These are phyloP conservation scores for Pempheris klunzingeri DNA, from an alignment of 2,797 vertebrate genomes.

Conservation along the genomic window DNA sequence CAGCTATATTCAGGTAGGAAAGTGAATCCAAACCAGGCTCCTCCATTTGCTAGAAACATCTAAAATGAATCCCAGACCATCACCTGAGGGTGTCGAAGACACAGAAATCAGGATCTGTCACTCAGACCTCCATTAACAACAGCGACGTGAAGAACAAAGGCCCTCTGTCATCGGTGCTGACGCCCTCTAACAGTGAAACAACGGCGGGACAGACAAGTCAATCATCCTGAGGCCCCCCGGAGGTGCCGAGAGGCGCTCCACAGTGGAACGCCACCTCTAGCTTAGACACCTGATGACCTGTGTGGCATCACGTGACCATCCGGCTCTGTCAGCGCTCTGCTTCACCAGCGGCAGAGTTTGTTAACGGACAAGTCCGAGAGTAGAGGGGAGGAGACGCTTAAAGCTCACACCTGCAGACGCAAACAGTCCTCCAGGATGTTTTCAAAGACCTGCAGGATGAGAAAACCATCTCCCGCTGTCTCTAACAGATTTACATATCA, in stretches of 20 bases:
- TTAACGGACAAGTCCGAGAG: background rate
- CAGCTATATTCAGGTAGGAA: background rate
- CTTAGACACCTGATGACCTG: slow-evolving; percentile 28
- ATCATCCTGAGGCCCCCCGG: background rate
- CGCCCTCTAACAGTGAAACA: background rate
- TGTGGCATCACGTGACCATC: background rate
- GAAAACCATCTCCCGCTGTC: background rate
- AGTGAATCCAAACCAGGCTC: too few species aligned
- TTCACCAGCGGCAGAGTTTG: slow-evolving; percentile 16
- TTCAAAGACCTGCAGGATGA: too few species aligned
- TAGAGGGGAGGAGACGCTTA: background rate
- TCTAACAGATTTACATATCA: too few species aligned
- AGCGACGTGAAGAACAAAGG: slow-evolving; percentile 27
- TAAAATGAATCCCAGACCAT: background rate
- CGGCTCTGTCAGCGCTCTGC: background rate
- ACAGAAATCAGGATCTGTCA: background rate
- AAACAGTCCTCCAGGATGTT: too few species aligned
- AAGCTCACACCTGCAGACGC: background rate
- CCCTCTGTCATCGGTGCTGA: background rate
- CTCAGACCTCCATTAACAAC: background rate
- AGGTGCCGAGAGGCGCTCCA: background rate
- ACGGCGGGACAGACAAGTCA: background rate
- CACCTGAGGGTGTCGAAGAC: background rate
- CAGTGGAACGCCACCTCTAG: background rate
- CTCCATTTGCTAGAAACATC: background rate